These are phyloP conservation scores for Chalcis sispes DNA, from an alignment of 2,888 invertebrate species.

Conservation along the genomic window DNA sequence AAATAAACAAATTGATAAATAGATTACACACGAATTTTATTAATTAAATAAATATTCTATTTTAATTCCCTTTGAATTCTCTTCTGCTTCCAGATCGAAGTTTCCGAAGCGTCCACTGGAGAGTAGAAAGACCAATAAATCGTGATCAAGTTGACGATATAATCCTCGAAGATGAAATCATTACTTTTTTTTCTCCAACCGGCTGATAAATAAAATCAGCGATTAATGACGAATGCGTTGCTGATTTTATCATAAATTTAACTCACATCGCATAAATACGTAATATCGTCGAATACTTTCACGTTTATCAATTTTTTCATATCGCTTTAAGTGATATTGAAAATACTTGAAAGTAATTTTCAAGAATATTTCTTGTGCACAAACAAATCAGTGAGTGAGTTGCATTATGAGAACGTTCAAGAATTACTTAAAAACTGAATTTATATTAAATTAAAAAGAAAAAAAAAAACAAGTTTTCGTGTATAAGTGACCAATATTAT, in stretches of 20 bases:
- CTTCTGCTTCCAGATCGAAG: constrained; percentile 38
- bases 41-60: neutral
- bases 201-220: neutral
- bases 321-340: no score
- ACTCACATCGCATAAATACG: no score
- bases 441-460: neutral
- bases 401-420: no score
- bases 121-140: constrained; percentile 9
- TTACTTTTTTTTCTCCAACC: constrained; percentile 32
- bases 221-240: neutral
- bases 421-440: no score
- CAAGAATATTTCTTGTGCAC: no score
- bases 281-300: no score
- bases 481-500: constrained; percentile 4
- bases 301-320: no score
- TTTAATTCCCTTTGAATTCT: no score
- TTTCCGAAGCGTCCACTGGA: constrained; percentile 34
- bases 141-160: constrained; percentile 18
- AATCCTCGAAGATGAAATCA: constrained; percentile 44
- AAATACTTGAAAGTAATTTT: neutral
- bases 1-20: neutral
- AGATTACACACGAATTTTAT: neutral
- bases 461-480: neutral
- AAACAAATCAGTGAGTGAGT: no score
- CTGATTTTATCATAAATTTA: neutral